Base-by-base conservation (phyloP, 2,113 vertebrate species). In the Cyprinodon tularosa region DNA sequence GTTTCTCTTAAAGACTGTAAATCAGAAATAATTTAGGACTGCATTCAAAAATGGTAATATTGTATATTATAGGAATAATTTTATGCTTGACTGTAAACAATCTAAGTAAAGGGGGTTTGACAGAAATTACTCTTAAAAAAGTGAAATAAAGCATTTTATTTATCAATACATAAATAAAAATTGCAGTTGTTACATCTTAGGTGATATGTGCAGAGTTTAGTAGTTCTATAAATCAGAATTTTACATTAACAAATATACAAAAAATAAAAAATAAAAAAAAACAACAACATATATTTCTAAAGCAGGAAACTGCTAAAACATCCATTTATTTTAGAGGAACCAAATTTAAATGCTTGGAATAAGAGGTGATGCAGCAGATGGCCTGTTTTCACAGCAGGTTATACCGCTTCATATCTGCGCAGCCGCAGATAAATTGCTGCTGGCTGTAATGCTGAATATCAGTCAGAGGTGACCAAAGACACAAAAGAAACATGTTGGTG, bases 331-430 rank as follows among this genome's bases (percentile, higher is more conserved):
- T 37, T 72, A 42, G 60, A 3, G 17, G 42, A 42, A n/a, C 63
- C 37, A 67, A 50, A 57, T 57, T 15, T 17, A 57, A 57, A 57
- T 57, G 50, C 8, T 57, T 4, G 42, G 42, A 62, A 4, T 57
- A 4, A 40, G 29, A 44, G 66, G 74, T 74, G 75, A 78, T 40
- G 29, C 37, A 47, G 76, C 74, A 83, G 77, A 82, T 62, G 68
- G 47, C 53, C 64, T 86, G 82, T 84, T 91, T 86, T 85, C 72
- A 78, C 82, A 81, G 50, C 17, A 57, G 50, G 50, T 57, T 20
- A 57, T 9, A n/a, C 50, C 17, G 20, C 50, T n/a, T 17, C 50
- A n/a, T 89, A 88, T 88, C 75, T 22, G 42, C 64, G 63, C 42
- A 73, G 20, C 9, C 38, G 69, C 22, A 67, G 9, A 38, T 9